phyloP scores from a whole-genome alignment of 2,113 vertebrate genomes.

The Cinclus mexicanus region DNA sequence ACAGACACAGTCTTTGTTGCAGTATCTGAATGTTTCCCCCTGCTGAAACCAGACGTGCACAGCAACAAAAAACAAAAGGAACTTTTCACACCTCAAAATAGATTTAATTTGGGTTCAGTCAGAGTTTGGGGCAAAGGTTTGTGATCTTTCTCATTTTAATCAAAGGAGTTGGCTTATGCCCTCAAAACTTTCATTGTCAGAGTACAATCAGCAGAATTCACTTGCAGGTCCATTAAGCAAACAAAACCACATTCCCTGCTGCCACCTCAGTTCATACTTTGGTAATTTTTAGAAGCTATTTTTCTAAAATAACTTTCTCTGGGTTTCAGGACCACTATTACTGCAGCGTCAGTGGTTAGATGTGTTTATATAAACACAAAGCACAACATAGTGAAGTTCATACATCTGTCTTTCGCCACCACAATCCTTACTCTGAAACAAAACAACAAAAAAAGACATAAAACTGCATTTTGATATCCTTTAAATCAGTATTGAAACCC shows the following conservation, averaged over 20 bases:
- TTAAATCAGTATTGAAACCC: slow-evolving; percentile 58
- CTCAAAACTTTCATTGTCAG: slow-evolving; percentile 46
- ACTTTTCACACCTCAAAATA: slow-evolving; percentile 30
- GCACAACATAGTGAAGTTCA: not conserved
- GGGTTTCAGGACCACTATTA: not conserved
- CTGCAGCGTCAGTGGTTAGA: not conserved
- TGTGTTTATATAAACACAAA: not conserved
- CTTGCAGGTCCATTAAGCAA: slow-evolving; percentile 51
- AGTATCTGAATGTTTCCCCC: not conserved
- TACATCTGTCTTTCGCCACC: not conserved
- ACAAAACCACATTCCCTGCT: slow-evolving; percentile 44
- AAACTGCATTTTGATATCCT: slow-evolving; percentile 36
- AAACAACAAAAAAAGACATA: not conserved
- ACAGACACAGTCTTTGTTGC: not conserved
- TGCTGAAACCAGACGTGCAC: not conserved
- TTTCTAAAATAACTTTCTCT: slow-evolving; percentile 18
- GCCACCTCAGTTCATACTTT: slow-evolving; percentile 40
- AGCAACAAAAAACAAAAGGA: slow-evolving; percentile 15
- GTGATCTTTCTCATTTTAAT: slow-evolving; percentile 43
- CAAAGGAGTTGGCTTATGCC: slow-evolving; percentile 27
- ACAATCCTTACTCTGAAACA: not conserved
- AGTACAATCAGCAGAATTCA: slow-evolving; percentile 49
- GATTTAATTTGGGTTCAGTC: slow-evolving; percentile 45
- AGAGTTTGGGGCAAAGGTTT: slow-evolving; percentile 51
- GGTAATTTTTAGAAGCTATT: slow-evolving; percentile 43